Base-by-base conservation (phyloP, 2,888 invertebrate genomes). In the Pandemis cinnamomeana region DNA sequence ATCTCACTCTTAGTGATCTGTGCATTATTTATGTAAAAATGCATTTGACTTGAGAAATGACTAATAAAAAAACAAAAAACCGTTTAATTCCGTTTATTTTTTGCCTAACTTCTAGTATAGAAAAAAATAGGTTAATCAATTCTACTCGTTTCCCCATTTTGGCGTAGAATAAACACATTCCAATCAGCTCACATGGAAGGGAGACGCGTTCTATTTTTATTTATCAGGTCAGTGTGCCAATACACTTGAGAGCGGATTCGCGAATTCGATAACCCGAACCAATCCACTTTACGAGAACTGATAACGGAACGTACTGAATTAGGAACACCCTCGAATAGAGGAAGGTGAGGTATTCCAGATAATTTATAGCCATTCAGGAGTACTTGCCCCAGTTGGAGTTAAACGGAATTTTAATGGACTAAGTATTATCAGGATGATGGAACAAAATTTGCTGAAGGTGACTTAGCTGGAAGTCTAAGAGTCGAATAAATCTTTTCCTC, bases 211-310 rank as follows among this genome's bases (percentile, higher is more conserved):
- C 74, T 55, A 74, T 71, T 71, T 74, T 67, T 67, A 71, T 74
- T 66, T 72, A 72, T 69, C 62, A 71, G 70, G 74, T 71, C 70
- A 74, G 71, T 67, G 70, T 71, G 70, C 70, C 74, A 74, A 71
- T 74, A 74, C 68, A 69, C 67, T 73, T 63, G 71, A 70, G 68
- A 67, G 68, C 7, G 66, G 66, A 73, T 70, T 68, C 73, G 76
- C 76, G 73, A 76, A 76, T 71, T 67, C 73, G 76, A 73, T 76
- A 68, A 71, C 58, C 72, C 71, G n/a, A 73, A 67, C 76, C 73
- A 76, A 76, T 76, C 71, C 76, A 76, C 76, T 76, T 76, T 66
- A 73, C 73, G 71, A 51, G 67, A 60, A 64, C 64, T 71, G 71
- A 75, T 73, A 73, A 69, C 55, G 70, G 71, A 71, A 71, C 53